Evolutionary conservation across 1,140 invertebrate genomes (phyloP).

Genomic region (Zaprionus davidi): DNA sequence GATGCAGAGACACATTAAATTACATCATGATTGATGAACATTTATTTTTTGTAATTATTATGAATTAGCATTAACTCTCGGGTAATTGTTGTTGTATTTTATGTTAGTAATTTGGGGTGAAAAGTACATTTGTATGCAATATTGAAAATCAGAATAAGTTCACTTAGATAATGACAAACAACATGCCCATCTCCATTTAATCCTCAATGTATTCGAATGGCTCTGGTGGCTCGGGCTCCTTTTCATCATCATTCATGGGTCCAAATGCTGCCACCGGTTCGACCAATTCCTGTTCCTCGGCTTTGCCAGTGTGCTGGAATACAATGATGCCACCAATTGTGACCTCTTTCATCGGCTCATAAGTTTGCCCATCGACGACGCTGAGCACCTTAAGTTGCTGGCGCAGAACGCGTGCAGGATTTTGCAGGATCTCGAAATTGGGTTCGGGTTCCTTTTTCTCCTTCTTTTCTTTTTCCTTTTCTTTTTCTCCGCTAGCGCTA

Average conservation of each 20-base stretch:
- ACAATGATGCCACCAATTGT: conserved; percentile 98
- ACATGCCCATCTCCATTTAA: conserved; percentile 86
- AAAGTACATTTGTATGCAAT: conserved; percentile 58
- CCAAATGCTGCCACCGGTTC: conserved; percentile 97
- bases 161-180: conserved; percentile 76
- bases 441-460: conserved; percentile 94
- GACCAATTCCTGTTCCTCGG: conserved; percentile 92
- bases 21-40: conserved; percentile 69
- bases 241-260: conserved; percentile 95
- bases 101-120: conserved; percentile 54
- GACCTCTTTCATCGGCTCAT: conserved; percentile 95
- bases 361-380: conserved; percentile 92
- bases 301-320: conserved; percentile 92
- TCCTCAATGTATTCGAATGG: conserved; percentile 98
- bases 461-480: conserved; percentile 84
- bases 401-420: conserved; percentile 96
- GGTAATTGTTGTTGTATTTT: conserved; percentile 27
- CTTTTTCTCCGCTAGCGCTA: conserved; percentile 52
- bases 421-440: conserved; percentile 95
- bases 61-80: conserved; percentile 61
- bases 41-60: conserved; percentile 68
- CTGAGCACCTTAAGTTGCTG: conserved; percentile 96
- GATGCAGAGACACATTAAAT: conserved; percentile 32
- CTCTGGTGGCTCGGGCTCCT: conserved; percentile 98
- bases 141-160: conserved; percentile 58